Conservation (phyloP, 2,888 invertebrate species). For the Ichneumoninae sp. region DNA sequence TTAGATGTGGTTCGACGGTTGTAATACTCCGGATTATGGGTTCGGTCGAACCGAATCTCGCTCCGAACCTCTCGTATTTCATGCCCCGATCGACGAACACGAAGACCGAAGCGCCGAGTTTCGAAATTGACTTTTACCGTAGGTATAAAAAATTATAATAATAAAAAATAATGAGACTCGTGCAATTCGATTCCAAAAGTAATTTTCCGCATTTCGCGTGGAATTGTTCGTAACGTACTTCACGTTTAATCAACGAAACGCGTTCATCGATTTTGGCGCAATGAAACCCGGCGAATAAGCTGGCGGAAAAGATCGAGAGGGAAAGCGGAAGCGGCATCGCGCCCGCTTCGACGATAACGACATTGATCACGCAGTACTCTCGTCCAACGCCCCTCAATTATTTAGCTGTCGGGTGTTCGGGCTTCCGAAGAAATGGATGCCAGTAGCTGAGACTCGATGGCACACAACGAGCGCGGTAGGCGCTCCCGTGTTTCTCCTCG, state of each 20-base stretch:
- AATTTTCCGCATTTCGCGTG: neutral
- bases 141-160: neutral
- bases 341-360: constrained; percentile 54
- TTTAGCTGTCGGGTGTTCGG: constrained; percentile 65
- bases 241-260: neutral
- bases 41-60: constrained; percentile 12
- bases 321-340: constrained; percentile 10
- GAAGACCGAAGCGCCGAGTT: neutral
- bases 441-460: constrained; percentile 16
- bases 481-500: constrained; percentile 16
- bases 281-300: neutral
- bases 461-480: neutral
- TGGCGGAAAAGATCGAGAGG: constrained; percentile 5
- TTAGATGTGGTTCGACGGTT: constrained; percentile 16
- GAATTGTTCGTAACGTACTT: neutral
- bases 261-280: neutral
- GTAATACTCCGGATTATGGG: neutral
- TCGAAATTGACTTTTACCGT: neutral
- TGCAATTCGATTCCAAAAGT: neutral
- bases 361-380: constrained; percentile 61
- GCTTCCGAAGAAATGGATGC: constrained; percentile 42
- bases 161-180: neutral
- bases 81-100: constrained; percentile 7
- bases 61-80: constrained; percentile 17
- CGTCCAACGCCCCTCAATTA: constrained; percentile 55